Conservation (phyloP, 1,140 invertebrate species). For the Sycobia sp. region DNA sequence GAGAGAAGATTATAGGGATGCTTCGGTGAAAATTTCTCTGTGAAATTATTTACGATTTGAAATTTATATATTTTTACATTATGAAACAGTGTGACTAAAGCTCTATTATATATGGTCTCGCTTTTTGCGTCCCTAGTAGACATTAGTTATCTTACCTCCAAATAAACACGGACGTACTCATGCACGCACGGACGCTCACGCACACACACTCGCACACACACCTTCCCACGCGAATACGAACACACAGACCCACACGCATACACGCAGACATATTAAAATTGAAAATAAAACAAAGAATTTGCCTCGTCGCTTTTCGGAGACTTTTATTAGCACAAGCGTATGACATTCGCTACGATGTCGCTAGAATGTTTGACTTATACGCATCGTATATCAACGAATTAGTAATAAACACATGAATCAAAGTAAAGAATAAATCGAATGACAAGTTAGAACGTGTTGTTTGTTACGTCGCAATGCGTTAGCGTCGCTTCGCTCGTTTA, state of each 20-base stretch:
- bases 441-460: neutral
- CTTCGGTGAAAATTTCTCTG: conserved; percentile 9
- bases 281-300: no score
- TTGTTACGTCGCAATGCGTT: neutral
- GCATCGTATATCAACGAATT: conserved; percentile 14
- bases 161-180: no score
- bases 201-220: no score
- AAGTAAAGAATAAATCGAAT: neutral
- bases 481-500: neutral
- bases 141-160: no score
- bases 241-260: no score
- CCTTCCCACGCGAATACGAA: no score
- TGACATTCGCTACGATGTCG: conserved; percentile 17
- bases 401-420: conserved; percentile 4
- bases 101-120: no score
- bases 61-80: neutral
- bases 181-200: no score
- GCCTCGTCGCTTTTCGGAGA: no score
- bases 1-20: conserved; percentile 48
- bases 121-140: no score
- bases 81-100: no score
- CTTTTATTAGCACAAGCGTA: neutral
- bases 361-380: conserved; percentile 19
- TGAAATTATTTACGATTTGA: neutral
- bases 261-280: no score